These are phyloP conservation scores for Bombus haemorrhoidalis DNA, from an alignment of 1,140 invertebrate genomes.

Conservation along the genomic window DNA sequence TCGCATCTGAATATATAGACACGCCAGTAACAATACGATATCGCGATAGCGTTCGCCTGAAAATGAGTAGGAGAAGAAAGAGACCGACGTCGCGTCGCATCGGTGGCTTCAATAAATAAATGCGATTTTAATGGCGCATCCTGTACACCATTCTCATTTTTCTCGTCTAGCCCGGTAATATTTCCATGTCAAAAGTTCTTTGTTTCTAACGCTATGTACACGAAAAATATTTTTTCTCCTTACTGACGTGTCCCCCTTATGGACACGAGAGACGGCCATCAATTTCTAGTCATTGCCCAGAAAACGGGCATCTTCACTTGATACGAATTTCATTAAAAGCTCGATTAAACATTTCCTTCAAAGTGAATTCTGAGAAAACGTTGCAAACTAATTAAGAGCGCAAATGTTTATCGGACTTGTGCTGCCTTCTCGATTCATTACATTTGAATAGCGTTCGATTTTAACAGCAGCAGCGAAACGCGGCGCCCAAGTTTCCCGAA, in stretches of 20 bases:
- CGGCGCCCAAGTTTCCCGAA: neutral
- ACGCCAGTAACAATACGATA: neutral
- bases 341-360: neutral
- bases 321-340: neutral
- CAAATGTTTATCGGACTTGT: neutral
- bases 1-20: neutral
- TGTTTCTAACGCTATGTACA: slow-evolving; percentile 10
- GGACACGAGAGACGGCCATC: too few relatives aligned
- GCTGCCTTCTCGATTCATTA: neutral
- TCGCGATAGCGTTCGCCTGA: neutral
- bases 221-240: neutral
- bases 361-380: neutral
- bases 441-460: neutral
- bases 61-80: slow-evolving; percentile 18
- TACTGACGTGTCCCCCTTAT: neutral
- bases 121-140: slow-evolving; percentile 56
- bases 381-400: neutral
- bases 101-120: slow-evolving; percentile 55
- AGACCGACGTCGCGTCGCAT: neutral
- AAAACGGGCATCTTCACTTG: neutral
- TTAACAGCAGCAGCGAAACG: neutral
- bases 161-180: slow-evolving; percentile 12
- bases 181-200: slow-evolving; percentile 47
- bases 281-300: too few relatives aligned
- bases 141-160: neutral